A percentile compares a stretch with the other conserved stretches of the same genome.
Evolutionary conservation across 2,888 invertebrate species (phyloP).

Genomic region (Furcula furcula): DNA sequence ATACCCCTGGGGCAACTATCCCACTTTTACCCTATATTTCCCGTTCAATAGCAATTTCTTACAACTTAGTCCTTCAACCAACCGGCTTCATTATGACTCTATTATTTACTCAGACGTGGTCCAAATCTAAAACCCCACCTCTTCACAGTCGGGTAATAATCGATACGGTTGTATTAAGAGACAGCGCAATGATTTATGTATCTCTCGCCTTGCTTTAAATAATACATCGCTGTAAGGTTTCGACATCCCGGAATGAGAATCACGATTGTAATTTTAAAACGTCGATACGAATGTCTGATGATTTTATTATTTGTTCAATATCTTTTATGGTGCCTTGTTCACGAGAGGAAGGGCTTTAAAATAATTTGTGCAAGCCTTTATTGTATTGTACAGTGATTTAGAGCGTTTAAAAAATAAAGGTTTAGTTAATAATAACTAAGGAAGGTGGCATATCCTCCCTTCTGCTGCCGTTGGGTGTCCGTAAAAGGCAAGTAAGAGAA

Average conservation of each 20-base stretch:
- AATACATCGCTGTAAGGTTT: conserved; percentile 78
- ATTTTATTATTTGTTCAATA: conserved; percentile 53
- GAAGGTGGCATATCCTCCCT: too few relatives aligned
- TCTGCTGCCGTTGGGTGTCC: too few relatives aligned
- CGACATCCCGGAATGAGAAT: conserved; percentile 72
- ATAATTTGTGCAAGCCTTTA: too few relatives aligned
- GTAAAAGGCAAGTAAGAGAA: too few relatives aligned
- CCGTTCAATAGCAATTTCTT: too few relatives aligned
- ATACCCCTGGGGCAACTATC: too few relatives aligned
- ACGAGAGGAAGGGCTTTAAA: too few relatives aligned
- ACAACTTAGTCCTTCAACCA: neutral
- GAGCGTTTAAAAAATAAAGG: too few relatives aligned
- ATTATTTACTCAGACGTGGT: neutral
- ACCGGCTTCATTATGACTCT: neutral
- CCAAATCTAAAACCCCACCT: neutral
- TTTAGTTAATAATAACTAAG: too few relatives aligned
- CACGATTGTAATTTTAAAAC: conserved; percentile 79
- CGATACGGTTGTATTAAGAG: conserved; percentile 67
- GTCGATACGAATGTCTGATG: conserved; percentile 66
- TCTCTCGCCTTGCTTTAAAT: conserved; percentile 73
- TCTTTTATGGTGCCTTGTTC: conserved; percentile 24
- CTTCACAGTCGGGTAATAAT: conserved; percentile 32
- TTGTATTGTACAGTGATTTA: too few relatives aligned
- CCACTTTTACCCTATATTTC: too few relatives aligned
- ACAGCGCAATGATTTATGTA: conserved; percentile 66